phyloP scores from a whole-genome alignment of 2,888 invertebrate genomes.

The Cosmorhoe ocellata region DNA sequence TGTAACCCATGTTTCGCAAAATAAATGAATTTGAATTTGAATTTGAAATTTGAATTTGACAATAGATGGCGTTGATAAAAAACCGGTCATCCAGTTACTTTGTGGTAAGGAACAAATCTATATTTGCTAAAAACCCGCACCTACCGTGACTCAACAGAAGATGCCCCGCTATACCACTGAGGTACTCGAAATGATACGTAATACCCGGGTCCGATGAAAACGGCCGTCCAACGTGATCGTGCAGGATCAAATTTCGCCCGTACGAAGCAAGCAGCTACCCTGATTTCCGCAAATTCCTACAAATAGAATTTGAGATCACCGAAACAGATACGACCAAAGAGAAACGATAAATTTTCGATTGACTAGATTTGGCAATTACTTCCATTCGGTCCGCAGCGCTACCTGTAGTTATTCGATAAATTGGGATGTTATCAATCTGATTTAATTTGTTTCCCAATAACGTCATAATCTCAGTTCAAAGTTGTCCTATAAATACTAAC shows the following conservation, averaged over 20 bases:
- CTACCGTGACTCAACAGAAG: too few species aligned
- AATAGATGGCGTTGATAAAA: too few species aligned
- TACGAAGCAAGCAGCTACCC: neutral
- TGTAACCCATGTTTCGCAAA: too few species aligned
- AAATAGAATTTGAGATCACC: slow-evolving; percentile 34
- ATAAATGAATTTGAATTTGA: too few species aligned
- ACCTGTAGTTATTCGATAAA: slow-evolving; percentile 20
- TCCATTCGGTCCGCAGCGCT: slow-evolving; percentile 12
- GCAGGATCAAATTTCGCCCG: slow-evolving; percentile 1
- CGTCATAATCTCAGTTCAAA: too few species aligned
- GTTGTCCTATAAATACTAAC: slow-evolving; percentile 1
- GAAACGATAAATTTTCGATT: slow-evolving; percentile 42
- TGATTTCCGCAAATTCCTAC: slow-evolving; percentile 19
- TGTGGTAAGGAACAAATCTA: too few species aligned
- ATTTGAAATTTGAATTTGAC: too few species aligned
- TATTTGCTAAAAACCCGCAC: too few species aligned
- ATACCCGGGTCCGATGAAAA: neutral
- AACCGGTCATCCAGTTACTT: too few species aligned
- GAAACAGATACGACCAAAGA: slow-evolving; percentile 34
- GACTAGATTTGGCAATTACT: slow-evolving; percentile 42
- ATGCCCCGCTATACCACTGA: too few species aligned
- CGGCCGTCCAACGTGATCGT: neutral
- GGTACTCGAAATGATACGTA: too few species aligned
- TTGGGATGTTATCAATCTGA: slow-evolving; percentile 5
- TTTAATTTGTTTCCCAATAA: slow-evolving; percentile 2